These are phyloP conservation scores for Spongilla lacustris DNA, from an alignment of 37 sponge, comb jelly and placozoan species.

Conservation along the genomic window DNA sequence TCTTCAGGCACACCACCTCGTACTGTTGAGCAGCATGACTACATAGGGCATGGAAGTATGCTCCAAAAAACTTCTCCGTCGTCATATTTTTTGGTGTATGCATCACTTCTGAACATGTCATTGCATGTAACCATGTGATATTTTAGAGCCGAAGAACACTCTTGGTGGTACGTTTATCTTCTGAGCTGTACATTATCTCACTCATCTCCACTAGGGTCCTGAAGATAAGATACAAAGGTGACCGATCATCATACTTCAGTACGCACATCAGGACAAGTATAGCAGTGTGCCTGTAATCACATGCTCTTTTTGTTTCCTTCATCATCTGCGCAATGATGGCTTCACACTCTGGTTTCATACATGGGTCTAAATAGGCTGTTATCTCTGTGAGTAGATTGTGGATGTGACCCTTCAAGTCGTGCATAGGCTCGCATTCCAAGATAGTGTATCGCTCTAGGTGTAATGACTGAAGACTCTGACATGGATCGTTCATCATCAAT, in stretches of 20 bases:
- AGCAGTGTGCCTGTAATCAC: conserved; percentile 26
- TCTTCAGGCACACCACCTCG: conserved; percentile 8
- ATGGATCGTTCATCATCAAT: neutral
- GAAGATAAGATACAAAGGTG: neutral
- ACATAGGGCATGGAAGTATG: conserved; percentile 14
- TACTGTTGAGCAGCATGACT: conserved; percentile 14
- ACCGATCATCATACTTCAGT: neutral
- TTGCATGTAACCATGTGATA: conserved; percentile 12
- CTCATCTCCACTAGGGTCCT: conserved; percentile 6
- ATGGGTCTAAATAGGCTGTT: no score
- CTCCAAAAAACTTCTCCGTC: conserved; percentile 13
- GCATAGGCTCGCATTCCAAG: conserved; percentile 21
- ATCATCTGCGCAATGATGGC: no score
- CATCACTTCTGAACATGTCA: conserved; percentile 12
- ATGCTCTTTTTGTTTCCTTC: conserved; percentile 25
- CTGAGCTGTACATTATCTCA: neutral
- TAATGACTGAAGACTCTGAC: neutral
- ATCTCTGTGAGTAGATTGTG: neutral
- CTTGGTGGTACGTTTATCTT: conserved; percentile 2
- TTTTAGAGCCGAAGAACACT: conserved; percentile 22
- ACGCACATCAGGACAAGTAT: conserved; percentile 2
- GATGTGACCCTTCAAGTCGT: conserved; percentile 28
- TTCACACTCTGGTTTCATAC: no score
- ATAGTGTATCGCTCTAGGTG: conserved; percentile 13
- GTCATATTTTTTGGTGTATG: neutral